Base-by-base conservation (phyloP, 2,888 invertebrate genomes). In the Athalia cordata region DNA sequence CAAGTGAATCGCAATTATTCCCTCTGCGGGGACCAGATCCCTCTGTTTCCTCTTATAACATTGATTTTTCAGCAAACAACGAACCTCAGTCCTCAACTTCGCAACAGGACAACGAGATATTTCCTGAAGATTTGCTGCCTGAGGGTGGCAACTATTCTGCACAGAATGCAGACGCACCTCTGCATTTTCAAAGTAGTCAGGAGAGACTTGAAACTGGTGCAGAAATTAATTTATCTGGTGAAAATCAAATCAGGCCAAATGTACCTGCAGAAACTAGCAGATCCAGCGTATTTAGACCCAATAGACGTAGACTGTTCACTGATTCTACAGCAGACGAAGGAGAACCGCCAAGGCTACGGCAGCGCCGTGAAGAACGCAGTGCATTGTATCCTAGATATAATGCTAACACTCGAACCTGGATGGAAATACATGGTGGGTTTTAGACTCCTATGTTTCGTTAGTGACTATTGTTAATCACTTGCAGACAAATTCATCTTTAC, bases 281-380 rank as follows among this genome's bases (percentile, higher is more conserved):
- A n/a, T 50, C 64, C 29, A 47, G 50, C 15, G 78, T 75, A 9
- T n/a, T 64, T 29, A 79, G 81, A 8, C 77, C 79, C 3, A 82
- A 79, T 6, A 80, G 81, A 78, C 83, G 83, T 5, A 81, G 83
- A 77, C 62, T 82, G 5, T 50, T 78, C 4, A 76, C 55, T 15
- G 79, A 80, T 50, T 57, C 15, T 64, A 55, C n/a, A 2, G 43
- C 6, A 65, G 77, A 15, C 47, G 57, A 52, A 64, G 77, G 64
- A 15, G 59, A n/a, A 77, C 62, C n/a, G 43, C 75, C 77, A n/a
- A 49, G 66, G 11, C 65, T 61, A 65, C 78, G 79, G 61, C 75
- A 59, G 49, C 15, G 7, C 29, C 47, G 70, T 13, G 78, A 74
- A 52, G 78, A 74, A 59, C 78, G 57, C 57, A 52, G 13, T 7